phyloP scores from a whole-genome alignment of 2,113 vertebrate genomes.

The Dicrurus megarhynchus region DNA sequence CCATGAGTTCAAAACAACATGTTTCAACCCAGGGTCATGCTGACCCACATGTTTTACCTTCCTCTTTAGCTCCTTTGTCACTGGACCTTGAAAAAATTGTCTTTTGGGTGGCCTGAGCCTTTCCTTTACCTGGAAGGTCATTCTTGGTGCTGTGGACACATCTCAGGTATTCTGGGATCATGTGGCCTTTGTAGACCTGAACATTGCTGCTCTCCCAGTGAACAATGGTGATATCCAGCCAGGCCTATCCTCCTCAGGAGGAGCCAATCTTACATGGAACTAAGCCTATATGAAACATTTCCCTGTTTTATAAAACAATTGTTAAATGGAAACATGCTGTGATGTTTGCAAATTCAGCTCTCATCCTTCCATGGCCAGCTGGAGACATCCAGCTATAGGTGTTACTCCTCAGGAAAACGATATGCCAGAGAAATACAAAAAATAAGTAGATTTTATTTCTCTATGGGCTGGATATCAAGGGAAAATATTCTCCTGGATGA shows the following conservation, averaged over 20 bases:
- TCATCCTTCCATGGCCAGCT: neutral
- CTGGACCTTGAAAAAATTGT: neutral
- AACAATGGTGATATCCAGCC: neutral
- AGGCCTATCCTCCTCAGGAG: neutral
- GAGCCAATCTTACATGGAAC: neutral
- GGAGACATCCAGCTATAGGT: neutral
- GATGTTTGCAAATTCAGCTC: neutral
- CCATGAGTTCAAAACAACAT: neutral
- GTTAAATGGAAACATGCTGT: neutral
- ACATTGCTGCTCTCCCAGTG: neutral
- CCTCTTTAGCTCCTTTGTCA: neutral
- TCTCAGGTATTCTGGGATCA: neutral
- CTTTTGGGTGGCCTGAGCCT: neutral
- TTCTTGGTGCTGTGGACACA: neutral
- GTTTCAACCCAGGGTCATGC: neutral
- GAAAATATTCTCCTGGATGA: neutral
- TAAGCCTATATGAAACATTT: neutral
- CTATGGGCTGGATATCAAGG: neutral
- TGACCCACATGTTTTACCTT: neutral
- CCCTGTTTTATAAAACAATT: neutral
- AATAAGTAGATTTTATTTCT: neutral
- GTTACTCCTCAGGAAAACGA: neutral
- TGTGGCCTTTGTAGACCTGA: neutral
- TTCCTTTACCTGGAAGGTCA: neutral
- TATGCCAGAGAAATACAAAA: neutral